A percentile compares a stretch with the other conserved stretches of the same genome.
phyloP scores from a whole-genome alignment of 1,140 invertebrate species.

The Platorchestia sp. region DNA sequence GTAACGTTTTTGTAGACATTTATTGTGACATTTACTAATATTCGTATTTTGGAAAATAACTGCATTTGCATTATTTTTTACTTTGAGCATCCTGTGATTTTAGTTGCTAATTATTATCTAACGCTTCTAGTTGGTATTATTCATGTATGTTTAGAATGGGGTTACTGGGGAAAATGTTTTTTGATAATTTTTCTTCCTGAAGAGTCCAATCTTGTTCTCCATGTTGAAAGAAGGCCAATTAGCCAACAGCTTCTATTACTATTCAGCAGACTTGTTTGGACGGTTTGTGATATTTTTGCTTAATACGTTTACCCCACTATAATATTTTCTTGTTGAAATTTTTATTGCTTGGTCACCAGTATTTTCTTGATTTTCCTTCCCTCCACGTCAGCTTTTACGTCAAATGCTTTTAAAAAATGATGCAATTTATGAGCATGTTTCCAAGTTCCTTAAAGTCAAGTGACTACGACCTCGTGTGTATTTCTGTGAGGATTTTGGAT shows the following conservation, averaged over 20 bases:
- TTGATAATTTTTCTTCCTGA: no score
- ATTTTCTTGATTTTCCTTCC: not conserved
- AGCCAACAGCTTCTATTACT: not conserved
- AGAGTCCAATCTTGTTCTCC: not conserved
- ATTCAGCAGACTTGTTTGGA: not conserved
- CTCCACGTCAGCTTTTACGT: not conserved
- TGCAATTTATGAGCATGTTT: not conserved
- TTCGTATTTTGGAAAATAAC: no score
- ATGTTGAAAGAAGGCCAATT: not conserved
- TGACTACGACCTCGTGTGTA: not conserved
- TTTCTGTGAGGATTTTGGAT: not conserved
- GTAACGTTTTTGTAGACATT: conserved; percentile 72
- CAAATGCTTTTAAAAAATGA: not conserved
- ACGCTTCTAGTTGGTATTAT: not conserved
- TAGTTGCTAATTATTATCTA: not conserved
- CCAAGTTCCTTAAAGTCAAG: not conserved
- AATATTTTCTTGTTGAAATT: not conserved
- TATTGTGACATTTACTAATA: not conserved
- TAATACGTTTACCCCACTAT: not conserved
- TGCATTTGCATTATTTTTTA: not conserved
- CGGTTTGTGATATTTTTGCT: not conserved
- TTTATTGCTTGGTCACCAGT: not conserved
- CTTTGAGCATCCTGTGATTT: not conserved
- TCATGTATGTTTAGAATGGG: not conserved
- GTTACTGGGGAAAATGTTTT: not conserved